These are phyloP conservation scores for Drosophila orosa DNA, from an alignment of 1,140 invertebrate species.

Conservation along the genomic window DNA sequence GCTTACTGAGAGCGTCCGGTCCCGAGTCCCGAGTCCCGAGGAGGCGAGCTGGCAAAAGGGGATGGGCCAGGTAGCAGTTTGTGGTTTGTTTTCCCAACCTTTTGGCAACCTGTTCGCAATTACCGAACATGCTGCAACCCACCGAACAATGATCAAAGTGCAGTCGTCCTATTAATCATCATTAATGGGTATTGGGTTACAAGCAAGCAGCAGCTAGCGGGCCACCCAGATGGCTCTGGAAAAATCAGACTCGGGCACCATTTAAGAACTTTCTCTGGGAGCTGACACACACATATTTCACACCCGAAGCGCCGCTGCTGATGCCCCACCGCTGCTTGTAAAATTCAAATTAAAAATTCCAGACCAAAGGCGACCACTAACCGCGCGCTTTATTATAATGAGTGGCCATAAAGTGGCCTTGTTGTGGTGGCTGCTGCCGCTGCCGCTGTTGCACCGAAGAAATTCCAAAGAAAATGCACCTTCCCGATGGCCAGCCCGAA, in stretches of 20 bases:
- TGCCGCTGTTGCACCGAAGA: conserved; percentile 47
- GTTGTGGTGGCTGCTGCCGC: conserved; percentile 46
- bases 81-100: conserved; percentile 47
- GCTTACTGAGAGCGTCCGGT: conserved; percentile 44
- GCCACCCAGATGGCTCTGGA: conserved; percentile 25
- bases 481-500: conserved; percentile 37
- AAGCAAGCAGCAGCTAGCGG: conserved; percentile 21
- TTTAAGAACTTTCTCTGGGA: conserved; percentile 67
- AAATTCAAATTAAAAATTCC: conserved; percentile 81
- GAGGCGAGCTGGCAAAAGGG: conserved; percentile 35
- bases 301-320: conserved; percentile 64
- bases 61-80: conserved; percentile 55
- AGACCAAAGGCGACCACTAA: conserved; percentile 72
- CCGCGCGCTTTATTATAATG: conserved; percentile 83
- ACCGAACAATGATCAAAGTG: conserved; percentile 35
- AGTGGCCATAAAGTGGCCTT: conserved; percentile 78
- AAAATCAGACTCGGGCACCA: conserved; percentile 21
- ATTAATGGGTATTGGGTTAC: conserved; percentile 75
- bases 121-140: conserved; percentile 78
- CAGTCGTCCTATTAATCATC: conserved; percentile 66
- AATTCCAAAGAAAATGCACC: conserved; percentile 81
- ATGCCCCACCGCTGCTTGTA: conserved; percentile 43
- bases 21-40: too few species aligned
- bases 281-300: conserved; percentile 53
- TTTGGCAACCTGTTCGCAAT: conserved; percentile 70